A percentile compares a stretch with the other conserved stretches of the same genome.
Conservation (phyloP, 2,797 vertebrate genomes). For the Sus cebifrons region DNA sequence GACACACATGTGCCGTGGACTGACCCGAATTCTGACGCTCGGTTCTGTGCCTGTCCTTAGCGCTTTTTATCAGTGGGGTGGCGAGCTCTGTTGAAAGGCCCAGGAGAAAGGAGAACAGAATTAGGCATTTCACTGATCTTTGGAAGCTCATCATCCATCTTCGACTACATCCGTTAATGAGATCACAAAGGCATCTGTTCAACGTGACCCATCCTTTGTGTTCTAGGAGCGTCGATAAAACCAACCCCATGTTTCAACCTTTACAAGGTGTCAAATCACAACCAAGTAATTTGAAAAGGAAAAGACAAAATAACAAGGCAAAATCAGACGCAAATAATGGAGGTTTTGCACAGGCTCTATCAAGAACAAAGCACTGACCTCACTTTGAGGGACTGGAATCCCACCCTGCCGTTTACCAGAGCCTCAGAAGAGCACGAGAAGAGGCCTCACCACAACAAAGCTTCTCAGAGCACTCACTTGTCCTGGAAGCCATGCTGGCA, state of each 20-base stretch:
- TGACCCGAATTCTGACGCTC: not conserved
- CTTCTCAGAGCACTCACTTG: not conserved
- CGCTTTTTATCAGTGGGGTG: slow-evolving; percentile 14
- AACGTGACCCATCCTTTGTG: not conserved
- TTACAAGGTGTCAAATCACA: not conserved
- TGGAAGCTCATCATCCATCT: not conserved
- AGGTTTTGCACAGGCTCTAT: not conserved
- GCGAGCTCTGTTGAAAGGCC: slow-evolving; percentile 79
- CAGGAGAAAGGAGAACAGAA: slow-evolving; percentile 42
- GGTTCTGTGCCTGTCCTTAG: slow-evolving; percentile 51
- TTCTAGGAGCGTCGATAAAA: not conserved
- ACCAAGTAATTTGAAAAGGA: slow-evolving; percentile 29
- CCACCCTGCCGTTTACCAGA: slow-evolving; percentile 9
- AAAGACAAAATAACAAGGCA: not conserved
- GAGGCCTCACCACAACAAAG: not conserved
- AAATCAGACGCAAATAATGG: slow-evolving; percentile 7
- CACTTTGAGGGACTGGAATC: not conserved
- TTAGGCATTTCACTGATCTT: slow-evolving; percentile 5
- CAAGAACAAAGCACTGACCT: not conserved
- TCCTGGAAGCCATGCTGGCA: not conserved
- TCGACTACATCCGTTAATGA: not conserved
- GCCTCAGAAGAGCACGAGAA: not conserved
- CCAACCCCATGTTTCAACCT: not conserved
- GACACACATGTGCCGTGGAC: slow-evolving; percentile 76
- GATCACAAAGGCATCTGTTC: not conserved